phyloP scores from a whole-genome alignment of 2,113 vertebrate species.

The Gasterosteus nipponicus region DNA sequence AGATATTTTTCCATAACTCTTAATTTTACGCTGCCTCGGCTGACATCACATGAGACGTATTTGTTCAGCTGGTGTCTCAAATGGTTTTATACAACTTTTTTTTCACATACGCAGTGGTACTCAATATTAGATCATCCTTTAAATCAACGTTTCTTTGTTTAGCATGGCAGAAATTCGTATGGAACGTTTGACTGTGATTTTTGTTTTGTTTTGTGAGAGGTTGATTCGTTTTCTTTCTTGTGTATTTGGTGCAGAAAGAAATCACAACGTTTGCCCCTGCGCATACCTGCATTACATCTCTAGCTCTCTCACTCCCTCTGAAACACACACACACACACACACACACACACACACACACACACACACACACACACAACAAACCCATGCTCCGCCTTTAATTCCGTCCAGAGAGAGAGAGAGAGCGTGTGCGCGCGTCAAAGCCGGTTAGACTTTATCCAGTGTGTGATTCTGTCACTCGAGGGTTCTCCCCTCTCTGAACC shows the following conservation, averaged over 20 bases:
- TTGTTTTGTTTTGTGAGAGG: too few species aligned
- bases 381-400: conserved; percentile 73
- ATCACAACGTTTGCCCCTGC: conserved; percentile 17
- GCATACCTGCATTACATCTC: conserved; percentile 21
- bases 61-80: background rate
- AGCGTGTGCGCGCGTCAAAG: conserved; percentile 81
- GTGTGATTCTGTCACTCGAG: conserved; percentile 74
- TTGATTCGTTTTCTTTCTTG: too few species aligned
- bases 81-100: background rate
- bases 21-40: background rate
- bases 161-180: accelerated
- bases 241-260: background rate
- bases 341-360: background rate
- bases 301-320: background rate
- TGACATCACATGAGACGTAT: background rate
- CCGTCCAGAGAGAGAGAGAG: conserved; percentile 45
- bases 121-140: background rate
- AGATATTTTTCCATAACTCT: background rate
- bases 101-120: too few species aligned
- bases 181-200: background rate
- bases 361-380: background rate
- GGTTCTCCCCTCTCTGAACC: conserved; percentile 26
- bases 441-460: conserved; percentile 86
- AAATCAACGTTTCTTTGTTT: background rate
- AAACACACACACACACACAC: background rate